These are phyloP conservation scores for Megaceryle torquata DNA, from an alignment of 2,113 vertebrate species.

Conservation along the genomic window DNA sequence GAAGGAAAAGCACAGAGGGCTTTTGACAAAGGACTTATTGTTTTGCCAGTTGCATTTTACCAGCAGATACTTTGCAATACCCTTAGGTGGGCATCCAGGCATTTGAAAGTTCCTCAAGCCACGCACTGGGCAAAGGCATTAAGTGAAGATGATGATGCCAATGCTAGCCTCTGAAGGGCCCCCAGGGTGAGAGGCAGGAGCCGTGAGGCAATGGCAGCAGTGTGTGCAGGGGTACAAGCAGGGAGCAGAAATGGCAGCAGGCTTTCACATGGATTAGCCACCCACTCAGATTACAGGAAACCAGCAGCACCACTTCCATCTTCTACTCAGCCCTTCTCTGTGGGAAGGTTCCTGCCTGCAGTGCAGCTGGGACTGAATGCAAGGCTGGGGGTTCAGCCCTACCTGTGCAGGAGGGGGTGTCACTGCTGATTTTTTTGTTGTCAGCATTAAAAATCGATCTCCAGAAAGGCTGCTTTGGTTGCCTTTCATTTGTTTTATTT, in stretches of 20 bases:
- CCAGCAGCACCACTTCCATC: rapidly evolving
- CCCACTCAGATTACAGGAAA: not conserved
- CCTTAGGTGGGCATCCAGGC: not conserved
- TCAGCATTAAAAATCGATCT: not conserved
- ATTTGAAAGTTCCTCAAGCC: not conserved
- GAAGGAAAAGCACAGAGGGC: not conserved
- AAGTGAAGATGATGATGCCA: not conserved
- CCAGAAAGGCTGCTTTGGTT: not conserved
- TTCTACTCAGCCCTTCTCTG: not conserved
- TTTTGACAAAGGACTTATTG: not conserved
- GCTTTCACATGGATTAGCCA: not conserved
- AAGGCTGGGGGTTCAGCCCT: not conserved
- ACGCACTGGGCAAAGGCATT: rapidly evolving
- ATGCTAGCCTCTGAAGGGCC: not conserved
- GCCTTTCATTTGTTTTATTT: not conserved
- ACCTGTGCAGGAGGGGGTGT: rapidly evolving
- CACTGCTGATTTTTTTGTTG: not conserved
- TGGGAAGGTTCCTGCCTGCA: not conserved
- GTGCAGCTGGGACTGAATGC: not conserved
- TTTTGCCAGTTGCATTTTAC: not conserved
- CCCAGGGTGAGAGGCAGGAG: not conserved
- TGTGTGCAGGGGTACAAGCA: too few relatives aligned
- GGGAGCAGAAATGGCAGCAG: not conserved
- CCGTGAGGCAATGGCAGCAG: too few relatives aligned
- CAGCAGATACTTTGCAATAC: not conserved